These are phyloP conservation scores for Sesamia inferens DNA, from an alignment of 2,888 invertebrate species.

Conservation along the genomic window DNA sequence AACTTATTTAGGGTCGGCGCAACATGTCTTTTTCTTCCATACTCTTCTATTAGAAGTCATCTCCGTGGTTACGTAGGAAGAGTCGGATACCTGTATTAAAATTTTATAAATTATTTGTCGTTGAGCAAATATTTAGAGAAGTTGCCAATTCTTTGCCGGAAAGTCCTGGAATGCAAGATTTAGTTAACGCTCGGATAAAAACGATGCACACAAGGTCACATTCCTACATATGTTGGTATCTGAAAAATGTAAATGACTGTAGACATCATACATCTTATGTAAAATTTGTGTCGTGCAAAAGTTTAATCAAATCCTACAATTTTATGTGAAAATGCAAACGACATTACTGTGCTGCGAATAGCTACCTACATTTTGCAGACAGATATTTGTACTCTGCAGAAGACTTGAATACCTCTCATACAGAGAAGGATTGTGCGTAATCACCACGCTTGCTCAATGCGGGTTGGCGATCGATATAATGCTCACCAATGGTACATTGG, in stretches of 20 bases:
- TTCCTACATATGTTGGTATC: not conserved
- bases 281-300: slow-evolving; percentile 6
- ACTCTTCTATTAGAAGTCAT: too few species aligned
- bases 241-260: slow-evolving; percentile 14
- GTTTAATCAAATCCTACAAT: slow-evolving; percentile 12
- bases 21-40: too few species aligned
- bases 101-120: not conserved
- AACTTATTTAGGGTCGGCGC: too few species aligned
- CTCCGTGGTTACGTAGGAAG: not conserved
- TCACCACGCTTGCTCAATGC: too few species aligned
- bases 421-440: too few species aligned
- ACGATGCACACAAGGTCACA: not conserved
- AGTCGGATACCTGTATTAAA: not conserved
- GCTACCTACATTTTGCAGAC: slow-evolving; percentile 26
- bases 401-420: slow-evolving; percentile 23
- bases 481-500: too few species aligned
- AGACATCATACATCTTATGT: slow-evolving; percentile 1
- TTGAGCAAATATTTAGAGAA: not conserved
- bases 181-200: not conserved
- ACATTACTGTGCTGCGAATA: not conserved
- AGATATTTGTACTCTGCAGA: slow-evolving; percentile 24
- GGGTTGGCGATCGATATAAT: not conserved
- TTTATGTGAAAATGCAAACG: slow-evolving; percentile 7
- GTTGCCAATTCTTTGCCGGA: not conserved
- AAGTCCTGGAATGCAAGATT: not conserved